Percentiles rank a stretch among this genome's conserved stretches.
phyloP scores from a whole-genome alignment of 2,888 invertebrate species.

The Drosophila phalerata region DNA sequence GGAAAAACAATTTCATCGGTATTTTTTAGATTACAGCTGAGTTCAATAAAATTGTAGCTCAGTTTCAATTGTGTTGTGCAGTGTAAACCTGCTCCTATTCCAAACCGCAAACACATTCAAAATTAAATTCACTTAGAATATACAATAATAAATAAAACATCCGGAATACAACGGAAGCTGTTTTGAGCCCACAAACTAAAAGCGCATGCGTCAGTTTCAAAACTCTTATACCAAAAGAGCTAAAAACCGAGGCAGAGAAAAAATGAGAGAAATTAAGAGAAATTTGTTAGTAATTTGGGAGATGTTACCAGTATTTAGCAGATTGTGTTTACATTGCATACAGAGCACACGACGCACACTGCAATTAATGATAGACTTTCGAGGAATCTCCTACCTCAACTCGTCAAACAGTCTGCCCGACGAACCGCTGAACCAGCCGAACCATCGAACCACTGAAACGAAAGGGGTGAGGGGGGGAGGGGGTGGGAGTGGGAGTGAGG shows the following conservation, averaged over 20 bases:
- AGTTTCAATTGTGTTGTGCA: conserved; percentile 21
- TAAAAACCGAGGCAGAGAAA: neutral
- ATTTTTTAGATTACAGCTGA: neutral
- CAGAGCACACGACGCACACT: conserved; percentile 22
- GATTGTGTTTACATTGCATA: conserved; percentile 65
- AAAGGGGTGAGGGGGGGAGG: conserved; percentile 12
- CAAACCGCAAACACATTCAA: conserved; percentile 60
- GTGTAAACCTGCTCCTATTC: conserved; percentile 27
- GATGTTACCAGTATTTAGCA: conserved; percentile 59
- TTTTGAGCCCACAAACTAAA: neutral
- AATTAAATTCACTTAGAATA: conserved; percentile 61
- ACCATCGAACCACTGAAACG: neutral
- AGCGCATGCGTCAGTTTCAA: conserved; percentile 63
- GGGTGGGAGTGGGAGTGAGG: neutral
- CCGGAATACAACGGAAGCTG: conserved; percentile 30
- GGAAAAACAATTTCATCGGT: neutral
- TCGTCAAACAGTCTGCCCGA: neutral
- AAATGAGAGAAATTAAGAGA: conserved; percentile 18
- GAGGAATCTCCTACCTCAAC: conserved; percentile 8
- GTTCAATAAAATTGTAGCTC: neutral
- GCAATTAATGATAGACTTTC: conserved; percentile 51
- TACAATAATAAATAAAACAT: conserved; percentile 66
- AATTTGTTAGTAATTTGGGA: neutral
- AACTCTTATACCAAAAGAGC: conserved; percentile 47
- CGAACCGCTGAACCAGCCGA: neutral